Base-by-base conservation (phyloP, 2,113 vertebrate genomes). In the Tragelaphus scriptus region DNA sequence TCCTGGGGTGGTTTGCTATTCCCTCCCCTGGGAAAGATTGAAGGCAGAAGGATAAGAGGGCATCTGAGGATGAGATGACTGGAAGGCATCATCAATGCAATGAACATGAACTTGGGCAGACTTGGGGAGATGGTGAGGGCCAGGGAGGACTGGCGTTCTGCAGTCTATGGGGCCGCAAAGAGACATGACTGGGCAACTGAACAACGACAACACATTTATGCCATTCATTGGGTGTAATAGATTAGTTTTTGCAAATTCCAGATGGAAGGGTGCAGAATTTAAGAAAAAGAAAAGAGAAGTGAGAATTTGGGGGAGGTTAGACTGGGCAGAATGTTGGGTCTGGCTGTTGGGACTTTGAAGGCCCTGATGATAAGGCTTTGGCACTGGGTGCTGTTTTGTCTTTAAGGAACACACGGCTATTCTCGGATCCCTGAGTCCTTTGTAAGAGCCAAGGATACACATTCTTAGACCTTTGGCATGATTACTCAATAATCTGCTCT, bases 371-470 rank as follows among this genome's bases (percentile, higher is more conserved):
- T 97, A 95, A 95, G 75, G 44, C 68, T 89, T 84, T 96, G 97
- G 97, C 95, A 91, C 28, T 28, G 8, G 51, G 51, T 30, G 17
- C 63, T 97, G 28, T 97, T 98, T 96, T 98, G 97, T 98, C 97
- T 97, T 91, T 26, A n/a, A 25, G 32, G 89, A 85, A 80, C 32
- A 49, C 17, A 30, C 88, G 47, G 58, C 85, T 92, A 11, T 87
- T 93, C 95, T 89, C 44, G 63, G 84, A 90, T 59, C 68, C 47
- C 68, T 19, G 15, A n/a, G 13, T 23, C 65, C 55, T 92, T 97
- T 26, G 3, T 51, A 71, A 86, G 77, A 95, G 84, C 79, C 55
- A 86, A 91, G 21, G 59, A 79, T 84, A 25, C 75, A 85, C 81
- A 49, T 82, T 68, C 82, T 51, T 44, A 91, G 93, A 89, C 36